Conservation (phyloP, 2,797 vertebrate genomes). For the Pseudochromis fuscus region DNA sequence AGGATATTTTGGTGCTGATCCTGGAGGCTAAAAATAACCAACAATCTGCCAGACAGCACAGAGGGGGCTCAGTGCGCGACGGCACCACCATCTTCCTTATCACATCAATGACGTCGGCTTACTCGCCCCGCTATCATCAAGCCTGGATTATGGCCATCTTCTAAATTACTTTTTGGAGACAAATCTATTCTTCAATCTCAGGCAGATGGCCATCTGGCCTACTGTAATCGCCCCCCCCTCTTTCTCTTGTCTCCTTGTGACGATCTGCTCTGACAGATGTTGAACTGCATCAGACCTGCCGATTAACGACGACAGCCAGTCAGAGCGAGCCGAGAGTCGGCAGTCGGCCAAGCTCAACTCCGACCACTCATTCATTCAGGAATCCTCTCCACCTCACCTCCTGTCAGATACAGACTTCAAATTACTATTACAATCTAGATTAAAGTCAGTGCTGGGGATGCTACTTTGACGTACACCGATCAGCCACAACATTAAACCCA, state of each 20-base stretch:
- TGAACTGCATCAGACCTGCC: constrained; percentile 68
- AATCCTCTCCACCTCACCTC: constrained; percentile 36
- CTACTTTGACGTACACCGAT: background rate
- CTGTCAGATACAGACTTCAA: constrained; percentile 26
- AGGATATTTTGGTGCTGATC: constrained; percentile 53
- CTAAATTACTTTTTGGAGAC: constrained; percentile 87
- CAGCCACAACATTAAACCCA: constrained; percentile 17
- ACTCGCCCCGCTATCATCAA: constrained; percentile 71
- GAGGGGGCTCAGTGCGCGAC: constrained; percentile 29
- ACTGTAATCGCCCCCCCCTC: constrained; percentile 64
- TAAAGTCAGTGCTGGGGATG: background rate
- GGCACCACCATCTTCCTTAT: constrained; percentile 60
- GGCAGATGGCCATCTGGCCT: constrained; percentile 84
- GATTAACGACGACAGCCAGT: constrained; percentile 65
- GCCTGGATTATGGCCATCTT: constrained; percentile 85
- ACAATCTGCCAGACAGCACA: constrained; percentile 60
- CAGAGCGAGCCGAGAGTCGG: constrained; percentile 23
- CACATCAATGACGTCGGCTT: constrained; percentile 74
- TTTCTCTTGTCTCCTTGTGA: constrained; percentile 61
- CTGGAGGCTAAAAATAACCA: constrained; percentile 70
- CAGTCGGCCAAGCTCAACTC: constrained; percentile 25
- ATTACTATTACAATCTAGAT: constrained; percentile 1
- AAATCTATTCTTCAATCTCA: constrained; percentile 87
- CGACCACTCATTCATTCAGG: constrained; percentile 46
- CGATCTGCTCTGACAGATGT: constrained; percentile 76